Evolutionary conservation across 2,113 vertebrate genomes (phyloP), one percentile per base, ranked within the genome.

Genomic region (Pachycephala philippinensis): DNA sequence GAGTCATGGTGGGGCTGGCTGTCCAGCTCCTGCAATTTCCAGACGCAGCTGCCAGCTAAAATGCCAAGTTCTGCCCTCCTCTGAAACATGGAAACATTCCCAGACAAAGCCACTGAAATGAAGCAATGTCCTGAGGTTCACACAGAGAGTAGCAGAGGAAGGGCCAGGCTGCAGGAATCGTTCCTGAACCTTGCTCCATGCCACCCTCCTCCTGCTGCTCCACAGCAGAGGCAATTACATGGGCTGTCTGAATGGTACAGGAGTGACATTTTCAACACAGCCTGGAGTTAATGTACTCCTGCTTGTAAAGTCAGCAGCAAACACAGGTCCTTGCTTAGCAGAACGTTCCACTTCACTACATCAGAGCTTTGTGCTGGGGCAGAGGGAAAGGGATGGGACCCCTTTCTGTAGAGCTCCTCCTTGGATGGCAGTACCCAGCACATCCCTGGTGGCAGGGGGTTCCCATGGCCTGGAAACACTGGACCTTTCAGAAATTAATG

Each of bases 1-100:
- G 39, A 71, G 5, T 39, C 28, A 3, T 0, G 19, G 3, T 1
- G 11, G 26, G 22, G 17, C 3, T 31, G 22, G 17, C 3, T 31
- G 27, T 21, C 52, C 44, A 76, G 8, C 53, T 37, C 42, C 14
- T 19, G 44, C n/a, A 9, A 10, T 33, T 74, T 52, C 27, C 47
- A 28, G n/a, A 6, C 54, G 60, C 78, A 74, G 78, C 50, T 2
- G 1, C 64, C 57, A 39, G 88, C 33, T 56, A 60, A 69, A 84
- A 81, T 6, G 22, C 57, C 0, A 9, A 54, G 35, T 33, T 92
- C 42, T 71, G 18, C 1, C 0, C 61, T 85, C 12, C 42, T 71
- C 63, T 64, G 59, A 71, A 77, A 61, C 28, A 31, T 0, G 0
- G 63, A 53, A 64, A 21, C 1, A 0, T 57, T 45, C 14, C 18